Base-by-base conservation (phyloP, 2,888 invertebrate genomes). In the Hyposoter dolosus region DNA sequence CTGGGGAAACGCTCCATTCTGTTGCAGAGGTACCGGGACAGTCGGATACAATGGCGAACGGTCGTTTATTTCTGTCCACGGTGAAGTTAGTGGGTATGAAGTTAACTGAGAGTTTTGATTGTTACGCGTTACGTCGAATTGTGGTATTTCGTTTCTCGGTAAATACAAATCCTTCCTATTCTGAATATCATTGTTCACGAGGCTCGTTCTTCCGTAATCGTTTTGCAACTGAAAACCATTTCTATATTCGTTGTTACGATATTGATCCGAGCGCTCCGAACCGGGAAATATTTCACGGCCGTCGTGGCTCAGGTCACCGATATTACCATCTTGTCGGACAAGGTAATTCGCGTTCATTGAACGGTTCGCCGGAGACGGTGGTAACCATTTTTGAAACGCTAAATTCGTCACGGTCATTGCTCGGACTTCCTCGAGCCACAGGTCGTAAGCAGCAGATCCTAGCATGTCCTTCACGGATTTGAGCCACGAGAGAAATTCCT, bases 401-500 rank as follows among this genome's bases (percentile, higher is more conserved):
- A 78, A 40, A 75, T 85, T 88, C 23, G 88, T 85, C 53, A 85
- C 84, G 9, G 90, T 88, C 80, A 90, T 85, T 40, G 74, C 71
- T 47, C 88, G 88, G 56, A 91, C 87, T 74, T 90, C 89, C 9
- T 88, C 84, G 7, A 92, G 71, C 92, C 92, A 92, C 7, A 76
- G 74, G 6, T 81, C 81, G 82, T 90, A 92, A 19, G 86, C 89
- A 17, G 82, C 71, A 19, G 89, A 63, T 47, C 90, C 91, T 0
- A 92, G 85, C 72, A 89, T 85, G 45, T 86, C 80, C 72, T 86
- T 87, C 28, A 91, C 88, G 19, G 90, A 89, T 45, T 88, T 83
- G 15, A 92, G 88, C 92, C 92, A 92, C 45, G 91, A 88, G 47
- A 82, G 85, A 85, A 92, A 92, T 85, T 88, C 88, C 92, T 92